These are phyloP conservation scores for Phrynocephalus forsythii DNA, from an alignment of 2,797 vertebrate genomes.

Conservation along the genomic window DNA sequence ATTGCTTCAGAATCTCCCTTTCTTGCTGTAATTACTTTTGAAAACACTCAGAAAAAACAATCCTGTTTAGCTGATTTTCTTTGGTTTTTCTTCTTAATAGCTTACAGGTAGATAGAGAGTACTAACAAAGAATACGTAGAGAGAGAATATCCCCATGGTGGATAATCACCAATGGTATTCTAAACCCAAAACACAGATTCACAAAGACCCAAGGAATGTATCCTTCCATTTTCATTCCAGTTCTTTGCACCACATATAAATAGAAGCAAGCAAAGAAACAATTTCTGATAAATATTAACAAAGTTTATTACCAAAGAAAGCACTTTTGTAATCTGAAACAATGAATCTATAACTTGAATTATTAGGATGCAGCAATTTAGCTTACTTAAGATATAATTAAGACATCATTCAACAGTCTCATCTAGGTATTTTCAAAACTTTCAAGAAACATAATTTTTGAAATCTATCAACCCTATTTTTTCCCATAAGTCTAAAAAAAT, in stretches of 20 bases:
- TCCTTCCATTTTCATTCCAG: background rate
- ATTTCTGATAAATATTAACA: background rate
- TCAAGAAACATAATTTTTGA: background rate
- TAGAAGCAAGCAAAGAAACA: background rate
- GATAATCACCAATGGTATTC: background rate
- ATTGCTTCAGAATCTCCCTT: slow-evolving; percentile 5
- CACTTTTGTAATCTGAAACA: background rate
- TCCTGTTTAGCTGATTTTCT: background rate
- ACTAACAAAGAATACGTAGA: background rate
- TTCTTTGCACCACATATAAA: background rate
- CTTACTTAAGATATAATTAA: background rate
- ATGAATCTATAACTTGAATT: background rate
- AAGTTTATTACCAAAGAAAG: background rate
- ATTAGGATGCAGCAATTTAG: background rate
- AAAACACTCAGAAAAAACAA: slow-evolving; percentile 4
- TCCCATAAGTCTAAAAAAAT: background rate
- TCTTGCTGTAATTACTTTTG: slow-evolving; percentile 22
- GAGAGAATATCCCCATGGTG: background rate
- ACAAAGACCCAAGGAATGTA: background rate
- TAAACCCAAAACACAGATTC: background rate
- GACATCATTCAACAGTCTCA: background rate
- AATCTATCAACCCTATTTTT: background rate
- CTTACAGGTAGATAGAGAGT: background rate
- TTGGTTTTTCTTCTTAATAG: background rate
- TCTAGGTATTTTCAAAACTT: background rate